phyloP scores from a whole-genome alignment of 2,113 vertebrate genomes.

The Microtus pennsylvanicus region DNA sequence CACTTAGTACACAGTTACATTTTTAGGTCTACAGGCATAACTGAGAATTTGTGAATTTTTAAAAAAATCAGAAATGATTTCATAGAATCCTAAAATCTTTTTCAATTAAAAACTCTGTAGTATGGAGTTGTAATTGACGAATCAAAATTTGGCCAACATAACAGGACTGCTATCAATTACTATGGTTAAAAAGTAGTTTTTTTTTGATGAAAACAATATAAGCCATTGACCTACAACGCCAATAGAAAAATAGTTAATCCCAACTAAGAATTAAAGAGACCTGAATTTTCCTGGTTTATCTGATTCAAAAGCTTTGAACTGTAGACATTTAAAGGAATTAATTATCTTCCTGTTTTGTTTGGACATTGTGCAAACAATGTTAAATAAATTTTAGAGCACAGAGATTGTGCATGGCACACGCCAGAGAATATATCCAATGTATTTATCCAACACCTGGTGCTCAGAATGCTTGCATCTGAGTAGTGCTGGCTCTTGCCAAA shows the following conservation, averaged over 20 bases:
- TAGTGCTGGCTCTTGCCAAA: neutral
- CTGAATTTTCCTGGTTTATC: neutral
- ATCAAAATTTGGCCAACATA: neutral
- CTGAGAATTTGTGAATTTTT: neutral
- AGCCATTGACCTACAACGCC: neutral
- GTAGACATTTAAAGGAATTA: neutral
- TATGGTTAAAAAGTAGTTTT: neutral
- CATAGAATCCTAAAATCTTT: neutral
- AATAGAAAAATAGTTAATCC: neutral
- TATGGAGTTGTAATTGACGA: neutral
- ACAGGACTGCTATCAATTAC: neutral
- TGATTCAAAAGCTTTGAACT: neutral
- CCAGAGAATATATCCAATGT: neutral
- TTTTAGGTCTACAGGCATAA: neutral
- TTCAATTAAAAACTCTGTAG: neutral
- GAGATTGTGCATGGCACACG: neutral
- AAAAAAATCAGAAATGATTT: conserved; percentile 13
- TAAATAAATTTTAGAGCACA: neutral
- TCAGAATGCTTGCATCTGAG: neutral
- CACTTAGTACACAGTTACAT: neutral
- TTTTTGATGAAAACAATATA: neutral
- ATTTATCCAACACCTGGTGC: neutral
- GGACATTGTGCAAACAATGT: neutral
- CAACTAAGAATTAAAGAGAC: neutral
- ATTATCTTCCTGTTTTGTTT: neutral